phyloP scores from a whole-genome alignment of 2,888 invertebrate species.

The Melanostoma mellinum region DNA sequence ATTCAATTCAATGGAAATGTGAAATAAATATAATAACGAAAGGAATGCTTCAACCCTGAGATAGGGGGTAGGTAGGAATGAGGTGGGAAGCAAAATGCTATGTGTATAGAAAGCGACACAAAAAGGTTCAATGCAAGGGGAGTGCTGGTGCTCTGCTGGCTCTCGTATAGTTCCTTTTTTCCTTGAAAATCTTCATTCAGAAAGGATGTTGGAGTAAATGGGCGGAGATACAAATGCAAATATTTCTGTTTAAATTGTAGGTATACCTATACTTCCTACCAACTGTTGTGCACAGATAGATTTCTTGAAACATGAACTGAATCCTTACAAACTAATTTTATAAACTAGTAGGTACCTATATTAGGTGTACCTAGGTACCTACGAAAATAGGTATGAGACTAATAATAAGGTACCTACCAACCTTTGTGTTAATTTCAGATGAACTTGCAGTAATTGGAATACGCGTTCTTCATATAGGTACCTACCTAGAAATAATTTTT shows the following conservation, averaged over 20 bases:
- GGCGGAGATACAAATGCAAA: slow-evolving; percentile 61
- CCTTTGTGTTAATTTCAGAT: too few relatives aligned
- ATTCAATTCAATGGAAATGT: slow-evolving; percentile 65
- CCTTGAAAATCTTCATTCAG: slow-evolving; percentile 12
- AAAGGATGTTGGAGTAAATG: slow-evolving; percentile 51
- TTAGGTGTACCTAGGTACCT: too few relatives aligned
- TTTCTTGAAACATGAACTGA: too few relatives aligned
- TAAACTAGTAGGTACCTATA: too few relatives aligned
- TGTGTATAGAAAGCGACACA: slow-evolving; percentile 60
- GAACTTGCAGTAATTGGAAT: too few relatives aligned
- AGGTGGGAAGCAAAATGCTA: slow-evolving; percentile 52
- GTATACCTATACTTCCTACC: not conserved
- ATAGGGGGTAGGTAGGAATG: not conserved
- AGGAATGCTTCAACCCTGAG: slow-evolving; percentile 37
- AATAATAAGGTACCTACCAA: too few relatives aligned
- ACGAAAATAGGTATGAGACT: too few relatives aligned
- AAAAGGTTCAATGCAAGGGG: slow-evolving; percentile 52
- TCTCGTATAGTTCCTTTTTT: slow-evolving; percentile 1
- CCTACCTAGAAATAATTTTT: too few relatives aligned
- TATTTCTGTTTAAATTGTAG: slow-evolving; percentile 17
- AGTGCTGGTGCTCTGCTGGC: slow-evolving; percentile 17
- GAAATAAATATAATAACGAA: slow-evolving; percentile 67
- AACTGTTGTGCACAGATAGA: too few relatives aligned
- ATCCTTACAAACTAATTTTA: too few relatives aligned
- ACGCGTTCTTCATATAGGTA: too few relatives aligned